Evolutionary conservation across 2,888 invertebrate genomes (phyloP), one percentile per base, ranked within the genome.

Genomic region (Nemoura dubitans): DNA sequence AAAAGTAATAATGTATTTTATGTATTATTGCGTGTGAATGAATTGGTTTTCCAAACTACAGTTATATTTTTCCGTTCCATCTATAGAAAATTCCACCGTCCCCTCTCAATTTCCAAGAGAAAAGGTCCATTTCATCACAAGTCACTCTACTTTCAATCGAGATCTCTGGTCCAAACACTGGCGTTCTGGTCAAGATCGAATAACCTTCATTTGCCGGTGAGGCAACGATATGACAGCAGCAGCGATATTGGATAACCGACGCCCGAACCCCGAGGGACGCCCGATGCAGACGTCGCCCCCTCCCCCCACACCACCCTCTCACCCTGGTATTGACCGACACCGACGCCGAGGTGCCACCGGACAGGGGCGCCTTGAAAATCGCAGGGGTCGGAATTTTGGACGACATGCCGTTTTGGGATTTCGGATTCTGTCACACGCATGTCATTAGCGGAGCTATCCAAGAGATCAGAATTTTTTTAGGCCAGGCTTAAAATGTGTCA

Each of bases 191-290:
- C 59, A 59, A 59, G 59, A 59, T 59, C 59, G 59, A 59, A 59
- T 59, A 59, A 59, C 59, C 59, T 59, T 59, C 59, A 59, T 59
- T 59, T 59, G 59, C 59, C 59, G 59, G 59, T 21, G 59, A 59
- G 16, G 59, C 21, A 25, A 6, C 10, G 26, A 28, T 21, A 28
- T 28, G 83, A 83, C 83, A 83, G 36, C 26, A 36, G 10, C 26
- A 26, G 30, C 30, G 82, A 83, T 83, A 83, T 83, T 42, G 83
- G 83, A 83, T 83, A 29, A 42, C 83, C 83, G n/a, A 30, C 83
- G 83, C 26, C 30, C 7, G 42, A n/a, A 26, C 26, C 36, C 26
- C 83, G 25, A 83, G 83, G 42, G 83, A 83, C 83, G 3, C 78
- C n/a, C 42, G 59, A 1, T 59, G 59, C 59, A 59, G 59, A 59